A percentile compares a stretch with the other conserved stretches of the same genome.
These are phyloP conservation scores for Wasmannia auropunctata DNA, from an alignment of 1,140 invertebrate species.

Conservation along the genomic window DNA sequence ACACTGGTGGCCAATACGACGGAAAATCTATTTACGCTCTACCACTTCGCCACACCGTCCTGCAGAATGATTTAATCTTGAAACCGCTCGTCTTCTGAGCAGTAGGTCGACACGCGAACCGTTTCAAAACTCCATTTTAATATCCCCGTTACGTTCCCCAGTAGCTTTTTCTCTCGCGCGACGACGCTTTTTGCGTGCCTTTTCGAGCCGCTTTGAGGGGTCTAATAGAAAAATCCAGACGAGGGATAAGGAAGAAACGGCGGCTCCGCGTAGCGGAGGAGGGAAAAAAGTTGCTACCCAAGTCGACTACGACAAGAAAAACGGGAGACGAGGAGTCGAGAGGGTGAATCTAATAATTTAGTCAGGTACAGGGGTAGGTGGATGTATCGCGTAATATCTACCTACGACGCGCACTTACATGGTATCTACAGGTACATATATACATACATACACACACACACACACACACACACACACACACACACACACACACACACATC, in stretches of 20 bases:
- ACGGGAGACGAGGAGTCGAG: constrained; percentile 30
- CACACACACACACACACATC: not conserved
- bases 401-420: not conserved
- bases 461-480: too few relatives aligned
- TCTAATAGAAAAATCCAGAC: constrained; percentile 59
- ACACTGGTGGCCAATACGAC: not conserved
- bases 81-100: constrained; percentile 9
- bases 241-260: not conserved
- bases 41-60: not conserved
- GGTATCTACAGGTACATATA: not conserved
- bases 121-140: constrained; percentile 32
- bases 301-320: constrained; percentile 16
- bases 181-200: constrained; percentile 39
- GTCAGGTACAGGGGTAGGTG: constrained; percentile 47
- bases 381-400: constrained; percentile 33
- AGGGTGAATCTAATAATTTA: constrained; percentile 73
- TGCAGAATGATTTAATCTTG: constrained; percentile 16
- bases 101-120: not conserved
- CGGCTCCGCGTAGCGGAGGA: not conserved
- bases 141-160: not conserved
- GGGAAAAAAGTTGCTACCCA: constrained; percentile 61
- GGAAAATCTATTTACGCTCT: constrained; percentile 35
- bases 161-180: not conserved
- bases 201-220: constrained; percentile 42
- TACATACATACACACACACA: too few relatives aligned